These are phyloP conservation scores for Coenonympha glycerion DNA, from an alignment of 2,888 invertebrate species.

Conservation along the genomic window DNA sequence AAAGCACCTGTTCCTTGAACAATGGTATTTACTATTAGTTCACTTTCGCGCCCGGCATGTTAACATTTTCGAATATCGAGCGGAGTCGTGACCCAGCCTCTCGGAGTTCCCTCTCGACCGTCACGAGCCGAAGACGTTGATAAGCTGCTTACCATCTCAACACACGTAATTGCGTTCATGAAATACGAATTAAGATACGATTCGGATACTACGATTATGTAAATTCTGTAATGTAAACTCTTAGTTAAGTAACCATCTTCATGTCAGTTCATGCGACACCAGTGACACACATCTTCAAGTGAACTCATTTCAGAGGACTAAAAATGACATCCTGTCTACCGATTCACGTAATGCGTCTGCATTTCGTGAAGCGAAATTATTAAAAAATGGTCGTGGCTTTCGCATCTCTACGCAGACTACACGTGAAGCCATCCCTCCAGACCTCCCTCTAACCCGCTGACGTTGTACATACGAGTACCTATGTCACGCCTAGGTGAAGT, in stretches of 20 bases:
- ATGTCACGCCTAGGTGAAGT: too few relatives aligned
- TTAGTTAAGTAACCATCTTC: constrained; percentile 14
- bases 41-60: constrained; percentile 58
- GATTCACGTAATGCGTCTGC: too few relatives aligned
- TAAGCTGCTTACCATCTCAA: constrained; percentile 24
- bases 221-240: constrained; percentile 10
- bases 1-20: constrained; percentile 60
- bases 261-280: constrained; percentile 6
- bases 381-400: too few relatives aligned
- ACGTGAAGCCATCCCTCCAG: too few relatives aligned
- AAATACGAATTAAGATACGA: constrained; percentile 24
- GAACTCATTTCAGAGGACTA: not conserved
- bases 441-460: too few relatives aligned
- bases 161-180: constrained; percentile 24
- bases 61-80: constrained; percentile 63
- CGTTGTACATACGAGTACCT: too few relatives aligned
- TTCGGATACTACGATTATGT: constrained; percentile 17
- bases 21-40: constrained; percentile 46
- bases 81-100: constrained; percentile 60
- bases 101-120: constrained; percentile 55
- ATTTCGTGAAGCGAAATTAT: too few relatives aligned
- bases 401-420: too few relatives aligned
- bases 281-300: constrained; percentile 1
- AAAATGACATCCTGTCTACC: too few relatives aligned
- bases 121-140: constrained; percentile 45